A percentile compares a stretch with the other conserved stretches of the same genome.
These are phyloP conservation scores for Tetranychus piercei DNA, from an alignment of 2,888 invertebrate genomes.

Conservation along the genomic window DNA sequence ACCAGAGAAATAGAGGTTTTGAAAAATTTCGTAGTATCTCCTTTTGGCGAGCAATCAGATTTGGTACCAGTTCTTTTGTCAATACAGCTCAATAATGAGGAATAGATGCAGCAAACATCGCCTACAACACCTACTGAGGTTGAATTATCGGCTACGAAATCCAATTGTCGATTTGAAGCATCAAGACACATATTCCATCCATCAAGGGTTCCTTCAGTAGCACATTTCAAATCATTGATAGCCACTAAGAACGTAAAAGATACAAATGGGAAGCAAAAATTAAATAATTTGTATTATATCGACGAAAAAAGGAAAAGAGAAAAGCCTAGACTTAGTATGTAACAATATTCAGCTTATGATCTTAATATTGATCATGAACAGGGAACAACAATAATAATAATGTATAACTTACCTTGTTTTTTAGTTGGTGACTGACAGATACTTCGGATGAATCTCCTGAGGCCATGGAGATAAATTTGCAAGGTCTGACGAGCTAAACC, in stretches of 20 bases:
- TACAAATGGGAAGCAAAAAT: neutral
- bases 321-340: neutral
- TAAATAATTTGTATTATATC: neutral
- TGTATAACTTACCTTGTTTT: neutral
- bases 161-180: neutral
- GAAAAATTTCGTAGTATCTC: slow-evolving; percentile 4
- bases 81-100: neutral
- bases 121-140: neutral
- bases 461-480: neutral
- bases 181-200: neutral
- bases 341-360: neutral
- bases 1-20: neutral
- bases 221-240: neutral
- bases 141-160: neutral
- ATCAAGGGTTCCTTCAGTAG: neutral
- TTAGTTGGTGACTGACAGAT: neutral
- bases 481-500: slow-evolving; percentile 5
- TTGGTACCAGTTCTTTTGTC: neutral
- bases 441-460: slow-evolving; percentile 1
- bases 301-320: neutral
- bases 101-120: neutral
- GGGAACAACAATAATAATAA: neutral
- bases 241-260: neutral
- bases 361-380: neutral
- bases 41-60: neutral